These are phyloP conservation scores for Cherax destructor DNA, from an alignment of 1,140 invertebrate genomes.

Conservation along the genomic window DNA sequence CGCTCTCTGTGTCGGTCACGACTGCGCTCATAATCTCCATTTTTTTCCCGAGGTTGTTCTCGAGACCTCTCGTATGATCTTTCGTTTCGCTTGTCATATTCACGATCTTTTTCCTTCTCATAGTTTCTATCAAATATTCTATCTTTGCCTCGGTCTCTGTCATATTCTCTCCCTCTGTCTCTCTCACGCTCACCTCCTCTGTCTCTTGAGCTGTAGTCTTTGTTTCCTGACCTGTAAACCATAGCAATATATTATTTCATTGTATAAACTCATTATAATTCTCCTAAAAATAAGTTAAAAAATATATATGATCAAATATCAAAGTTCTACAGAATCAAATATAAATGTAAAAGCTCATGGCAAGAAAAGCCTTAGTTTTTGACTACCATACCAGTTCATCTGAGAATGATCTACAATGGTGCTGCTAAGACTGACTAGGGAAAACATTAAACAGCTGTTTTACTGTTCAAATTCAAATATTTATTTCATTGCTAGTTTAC, in stretches of 20 bases:
- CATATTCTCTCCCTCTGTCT: constrained; percentile 28
- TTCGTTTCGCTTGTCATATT: constrained; percentile 74
- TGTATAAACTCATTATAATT: not conserved
- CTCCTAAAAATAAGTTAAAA: too few relatives aligned
- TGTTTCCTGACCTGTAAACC: constrained; percentile 2
- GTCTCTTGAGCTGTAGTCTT: not conserved
- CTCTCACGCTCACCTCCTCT: not conserved
- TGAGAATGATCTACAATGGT: too few relatives aligned
- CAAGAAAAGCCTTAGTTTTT: too few relatives aligned
- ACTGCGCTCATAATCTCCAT: constrained; percentile 54
- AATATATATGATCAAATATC: too few relatives aligned
- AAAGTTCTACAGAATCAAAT: too few relatives aligned
- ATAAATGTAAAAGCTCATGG: too few relatives aligned
- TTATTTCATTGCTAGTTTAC: too few relatives aligned
- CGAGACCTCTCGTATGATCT: constrained; percentile 62
- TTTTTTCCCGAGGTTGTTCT: constrained; percentile 48
- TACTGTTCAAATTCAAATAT: too few relatives aligned
- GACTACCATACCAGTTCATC: too few relatives aligned
- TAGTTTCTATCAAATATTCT: constrained; percentile 4
- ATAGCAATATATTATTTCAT: not conserved
- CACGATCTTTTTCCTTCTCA: constrained; percentile 23
- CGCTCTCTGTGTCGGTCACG: constrained; percentile 44
- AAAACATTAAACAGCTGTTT: too few relatives aligned
- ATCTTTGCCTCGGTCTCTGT: constrained; percentile 24
- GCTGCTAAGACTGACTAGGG: too few relatives aligned